Percentiles rank a stretch among this genome's conserved stretches.
Conservation (phyloP, 2,797 vertebrate genomes). For the Chaetodon trifasciatus region DNA sequence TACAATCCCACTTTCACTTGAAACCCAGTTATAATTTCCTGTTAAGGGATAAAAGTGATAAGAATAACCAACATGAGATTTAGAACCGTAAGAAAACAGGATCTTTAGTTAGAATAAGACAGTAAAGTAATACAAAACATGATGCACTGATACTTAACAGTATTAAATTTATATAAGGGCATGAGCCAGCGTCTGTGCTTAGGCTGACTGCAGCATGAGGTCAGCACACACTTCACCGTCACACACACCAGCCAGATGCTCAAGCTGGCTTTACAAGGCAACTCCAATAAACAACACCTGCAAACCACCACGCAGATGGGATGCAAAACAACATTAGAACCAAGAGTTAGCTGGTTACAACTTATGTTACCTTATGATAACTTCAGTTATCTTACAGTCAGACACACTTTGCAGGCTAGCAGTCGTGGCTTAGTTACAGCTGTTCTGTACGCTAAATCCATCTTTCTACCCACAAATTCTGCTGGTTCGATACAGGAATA, state of each 20-base stretch:
- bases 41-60: slow-evolving; percentile 17
- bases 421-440: slow-evolving; percentile 6
- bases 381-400: slow-evolving; percentile 8
- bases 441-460: neutral
- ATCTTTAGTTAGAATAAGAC: slow-evolving; percentile 42
- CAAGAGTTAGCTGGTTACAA: slow-evolving; percentile 9
- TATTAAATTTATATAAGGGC: slow-evolving; percentile 27
- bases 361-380: neutral
- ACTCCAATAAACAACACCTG: slow-evolving; percentile 43
- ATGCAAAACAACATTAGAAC: slow-evolving; percentile 9
- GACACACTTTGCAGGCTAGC: slow-evolving; percentile 12
- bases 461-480: neutral
- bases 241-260: slow-evolving; percentile 16
- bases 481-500: slow-evolving; percentile 17
- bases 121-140: slow-evolving; percentile 39
- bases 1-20: slow-evolving; percentile 32
- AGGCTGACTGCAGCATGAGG: slow-evolving; percentile 11
- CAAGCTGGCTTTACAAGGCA: slow-evolving; percentile 54
- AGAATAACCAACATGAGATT: slow-evolving; percentile 29
- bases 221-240: slow-evolving; percentile 27
- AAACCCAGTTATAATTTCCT: slow-evolving; percentile 27
- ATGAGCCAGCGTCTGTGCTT: slow-evolving; percentile 30
- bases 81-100: slow-evolving; percentile 53
- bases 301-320: slow-evolving; percentile 30
- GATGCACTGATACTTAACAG: slow-evolving; percentile 34